Evolutionary conservation across 2,888 invertebrate genomes (phyloP).

Genomic region (Protula sp.): DNA sequence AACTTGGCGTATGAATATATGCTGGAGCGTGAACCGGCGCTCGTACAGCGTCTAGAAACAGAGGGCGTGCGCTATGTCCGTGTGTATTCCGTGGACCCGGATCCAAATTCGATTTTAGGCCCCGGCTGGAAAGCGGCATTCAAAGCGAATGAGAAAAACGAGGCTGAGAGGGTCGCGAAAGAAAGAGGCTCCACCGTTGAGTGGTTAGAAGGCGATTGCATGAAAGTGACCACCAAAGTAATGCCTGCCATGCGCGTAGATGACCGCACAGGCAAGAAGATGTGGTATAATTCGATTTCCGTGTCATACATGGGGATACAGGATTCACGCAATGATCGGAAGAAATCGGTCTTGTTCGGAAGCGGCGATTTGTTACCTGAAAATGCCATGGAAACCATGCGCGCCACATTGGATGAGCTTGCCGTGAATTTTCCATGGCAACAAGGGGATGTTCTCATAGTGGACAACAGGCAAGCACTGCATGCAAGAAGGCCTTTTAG

Average conservation of each 20-base stretch:
- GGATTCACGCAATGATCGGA: too few species aligned
- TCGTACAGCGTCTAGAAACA: constrained; percentile 27
- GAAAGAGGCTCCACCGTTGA: constrained; percentile 28
- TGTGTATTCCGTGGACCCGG: too few species aligned
- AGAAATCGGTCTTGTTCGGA: too few species aligned
- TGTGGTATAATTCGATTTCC: constrained; percentile 42
- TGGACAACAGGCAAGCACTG: not conserved
- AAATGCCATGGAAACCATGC: too few species aligned
- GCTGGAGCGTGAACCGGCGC: constrained; percentile 20
- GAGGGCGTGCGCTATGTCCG: constrained; percentile 27
- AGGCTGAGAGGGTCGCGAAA: constrained; percentile 29
- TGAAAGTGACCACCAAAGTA: constrained; percentile 29
- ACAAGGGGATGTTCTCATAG: too few species aligned
- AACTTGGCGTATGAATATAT: constrained; percentile 28
- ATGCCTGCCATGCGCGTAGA: constrained; percentile 31
- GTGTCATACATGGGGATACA: too few species aligned
- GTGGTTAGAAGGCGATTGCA: constrained; percentile 31
- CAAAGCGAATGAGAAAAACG: constrained; percentile 23
- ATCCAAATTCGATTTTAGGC: too few species aligned
- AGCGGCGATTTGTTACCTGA: too few species aligned
- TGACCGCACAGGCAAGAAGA: constrained; percentile 28
- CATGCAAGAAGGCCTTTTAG: not conserved
- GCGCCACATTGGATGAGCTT: too few species aligned
- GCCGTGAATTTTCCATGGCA: too few species aligned
- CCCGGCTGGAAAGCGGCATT: constrained; percentile 39